Conservation (phyloP, 1,140 invertebrate species). For the Pseudomyrmex pallidus region DNA sequence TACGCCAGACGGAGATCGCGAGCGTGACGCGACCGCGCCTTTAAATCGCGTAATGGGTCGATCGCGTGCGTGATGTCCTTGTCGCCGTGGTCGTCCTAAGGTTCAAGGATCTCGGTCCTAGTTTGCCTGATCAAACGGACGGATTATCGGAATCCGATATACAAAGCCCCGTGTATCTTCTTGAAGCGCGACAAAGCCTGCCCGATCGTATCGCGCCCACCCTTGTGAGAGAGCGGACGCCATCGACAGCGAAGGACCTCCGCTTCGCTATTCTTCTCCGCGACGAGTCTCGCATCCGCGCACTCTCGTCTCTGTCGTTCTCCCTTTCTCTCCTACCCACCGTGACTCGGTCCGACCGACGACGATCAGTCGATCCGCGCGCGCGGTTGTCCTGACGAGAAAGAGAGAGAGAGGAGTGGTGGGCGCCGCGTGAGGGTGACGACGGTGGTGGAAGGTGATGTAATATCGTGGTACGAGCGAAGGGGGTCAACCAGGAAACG, state of each 20-base stretch:
- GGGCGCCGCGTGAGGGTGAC: constrained; percentile 55
- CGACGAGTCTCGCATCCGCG: constrained; percentile 34
- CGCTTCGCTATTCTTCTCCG: constrained; percentile 45
- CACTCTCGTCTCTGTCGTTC: constrained; percentile 35
- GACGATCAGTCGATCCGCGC: constrained; percentile 61
- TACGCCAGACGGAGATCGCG: constrained; percentile 49
- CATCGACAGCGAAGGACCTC: constrained; percentile 41
- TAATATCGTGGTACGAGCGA: constrained; percentile 36
- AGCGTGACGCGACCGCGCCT: constrained; percentile 33
- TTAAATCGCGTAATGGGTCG: constrained; percentile 21
- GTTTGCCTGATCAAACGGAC: constrained; percentile 12
- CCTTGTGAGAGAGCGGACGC: constrained; percentile 21
- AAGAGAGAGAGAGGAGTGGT: constrained; percentile 37
- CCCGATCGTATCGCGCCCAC: constrained; percentile 15
- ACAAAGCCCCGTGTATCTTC: constrained; percentile 13
- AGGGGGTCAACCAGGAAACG: constrained; percentile 31
- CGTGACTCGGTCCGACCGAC: constrained; percentile 28
- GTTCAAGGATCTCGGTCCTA: constrained; percentile 22
- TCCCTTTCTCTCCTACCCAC: constrained; percentile 40
- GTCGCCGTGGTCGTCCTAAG: constrained; percentile 1
- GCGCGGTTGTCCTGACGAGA: constrained; percentile 50
- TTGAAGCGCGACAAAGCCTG: background rate
- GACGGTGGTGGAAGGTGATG: constrained; percentile 28
- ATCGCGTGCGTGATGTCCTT: constrained; percentile 38
- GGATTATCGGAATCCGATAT: background rate